Percentiles rank a stretch among this genome's conserved stretches.
Conservation (phyloP, 2,888 invertebrate species). For the Leptura quadrifasciata region DNA sequence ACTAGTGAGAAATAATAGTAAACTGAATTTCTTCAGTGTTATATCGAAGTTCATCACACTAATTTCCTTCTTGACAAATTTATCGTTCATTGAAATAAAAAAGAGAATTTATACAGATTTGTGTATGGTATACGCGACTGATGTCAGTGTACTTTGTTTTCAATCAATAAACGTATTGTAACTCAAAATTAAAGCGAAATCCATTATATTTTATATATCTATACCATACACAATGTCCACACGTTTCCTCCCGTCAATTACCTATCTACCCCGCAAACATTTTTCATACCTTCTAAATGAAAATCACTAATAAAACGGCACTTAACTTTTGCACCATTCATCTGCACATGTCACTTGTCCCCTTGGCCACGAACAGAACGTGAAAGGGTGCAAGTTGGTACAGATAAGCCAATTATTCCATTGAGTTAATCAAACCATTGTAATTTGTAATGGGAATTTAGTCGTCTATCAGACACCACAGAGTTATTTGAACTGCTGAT, state of each 20-base stretch:
- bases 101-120: no score
- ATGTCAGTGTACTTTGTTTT: no score
- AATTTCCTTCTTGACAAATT: no score
- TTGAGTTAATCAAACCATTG: conserved; percentile 56
- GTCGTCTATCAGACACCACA: conserved; percentile 18
- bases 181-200: no score
- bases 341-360: conserved; percentile 41
- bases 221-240: no score
- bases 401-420: conserved; percentile 57
- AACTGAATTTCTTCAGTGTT: no score
- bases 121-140: no score
- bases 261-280: background rate
- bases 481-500: background rate
- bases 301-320: conserved; percentile 17
- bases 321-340: conserved; percentile 28
- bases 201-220: no score
- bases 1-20: no score
- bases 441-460: conserved; percentile 55
- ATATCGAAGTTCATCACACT: no score
- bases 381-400: conserved; percentile 41
- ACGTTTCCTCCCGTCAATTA: background rate
- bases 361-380: conserved; percentile 48
- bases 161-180: no score
- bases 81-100: no score
- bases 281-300: conserved; percentile 26